These are phyloP conservation scores for Eunapius fragilis DNA, from an alignment of 37 sponge, comb jelly and placozoan genomes.

Conservation along the genomic window DNA sequence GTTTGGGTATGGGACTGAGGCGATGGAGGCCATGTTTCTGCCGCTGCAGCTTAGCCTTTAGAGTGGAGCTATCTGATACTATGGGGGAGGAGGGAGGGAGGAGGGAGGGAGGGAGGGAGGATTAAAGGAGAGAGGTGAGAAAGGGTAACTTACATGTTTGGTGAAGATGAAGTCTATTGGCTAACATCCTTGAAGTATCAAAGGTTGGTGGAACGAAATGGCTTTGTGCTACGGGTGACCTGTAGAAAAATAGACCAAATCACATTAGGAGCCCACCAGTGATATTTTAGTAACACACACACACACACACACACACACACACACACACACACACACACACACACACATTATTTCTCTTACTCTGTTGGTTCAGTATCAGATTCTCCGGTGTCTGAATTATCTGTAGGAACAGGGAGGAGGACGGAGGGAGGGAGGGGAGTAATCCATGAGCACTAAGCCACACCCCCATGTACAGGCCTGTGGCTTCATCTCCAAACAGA, in stretches of 20 bases:
- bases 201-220: neutral
- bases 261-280: too few relatives aligned
- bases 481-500: neutral
- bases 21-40: neutral
- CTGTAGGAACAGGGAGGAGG: conserved; percentile 3
- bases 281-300: neutral
- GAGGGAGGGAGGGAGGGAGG: neutral
- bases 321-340: neutral
- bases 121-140: neutral
- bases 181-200: neutral
- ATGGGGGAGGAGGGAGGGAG: neutral
- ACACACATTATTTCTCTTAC: neutral
- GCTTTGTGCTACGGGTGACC: neutral
- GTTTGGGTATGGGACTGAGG: neutral
- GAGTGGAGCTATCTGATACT: neutral
- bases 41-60: neutral
- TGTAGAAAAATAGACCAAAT: neutral
- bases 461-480: neutral
- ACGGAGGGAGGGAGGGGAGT: conserved; percentile 4
- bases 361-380: neutral
- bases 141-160: neutral
- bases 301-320: neutral
- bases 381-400: neutral
- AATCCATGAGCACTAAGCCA: neutral
- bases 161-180: neutral